Evolutionary conservation across 35 echinoderm and acorn worm genomes (phyloP), one percentile per base, ranked within the genome.

Genomic region (Anneissia japonica): DNA sequence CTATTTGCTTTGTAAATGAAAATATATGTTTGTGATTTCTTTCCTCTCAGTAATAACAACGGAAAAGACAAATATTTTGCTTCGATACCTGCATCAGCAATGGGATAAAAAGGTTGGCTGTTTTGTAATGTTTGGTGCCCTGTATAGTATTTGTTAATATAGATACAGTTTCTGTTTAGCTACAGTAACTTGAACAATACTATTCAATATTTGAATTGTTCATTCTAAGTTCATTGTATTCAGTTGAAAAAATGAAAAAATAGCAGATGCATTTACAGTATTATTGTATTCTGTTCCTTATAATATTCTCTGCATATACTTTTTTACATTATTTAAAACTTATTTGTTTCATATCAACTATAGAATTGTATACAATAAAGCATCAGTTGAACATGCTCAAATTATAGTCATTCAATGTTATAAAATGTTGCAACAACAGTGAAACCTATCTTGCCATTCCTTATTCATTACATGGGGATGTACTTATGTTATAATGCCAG

Each of bases 31-130:
- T n/a, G n/a, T n/a, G n/a, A 35, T 97, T 56, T 74, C 78, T 89
- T 40, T 32, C 28, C 51, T 83, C 85, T 4, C 89, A 97, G 95
- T 97, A 17, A 97, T 97, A 31, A 91, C 95, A 82, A 97, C 95
- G 86, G 95, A 97, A 84, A 97, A 97, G 77, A 93, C 91, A 30
- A 93, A 97, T 76, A 97, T 97, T 34, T 83, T 97, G 31, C 76
- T 97, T 34, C 84, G 91, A 75, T 93, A 97, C 77, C 88, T 97
- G 0, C 95, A 97, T 88, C 95, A 97, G 82, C 95, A 97, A 77
- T 97, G 95, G 95, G 95, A 97, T 64, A 97, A 97, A 87, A 97
- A 97, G 95, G 95, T 97, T 74, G 64, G 45, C 5, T 35, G 9
- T 75, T 85, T 46, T 85, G 14, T 38, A 19, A 5, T 31, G 29